A percentile compares a stretch with the other conserved stretches of the same genome.
phyloP scores from a whole-genome alignment of 2,113 vertebrate genomes.

The Catharus bicknelli region DNA sequence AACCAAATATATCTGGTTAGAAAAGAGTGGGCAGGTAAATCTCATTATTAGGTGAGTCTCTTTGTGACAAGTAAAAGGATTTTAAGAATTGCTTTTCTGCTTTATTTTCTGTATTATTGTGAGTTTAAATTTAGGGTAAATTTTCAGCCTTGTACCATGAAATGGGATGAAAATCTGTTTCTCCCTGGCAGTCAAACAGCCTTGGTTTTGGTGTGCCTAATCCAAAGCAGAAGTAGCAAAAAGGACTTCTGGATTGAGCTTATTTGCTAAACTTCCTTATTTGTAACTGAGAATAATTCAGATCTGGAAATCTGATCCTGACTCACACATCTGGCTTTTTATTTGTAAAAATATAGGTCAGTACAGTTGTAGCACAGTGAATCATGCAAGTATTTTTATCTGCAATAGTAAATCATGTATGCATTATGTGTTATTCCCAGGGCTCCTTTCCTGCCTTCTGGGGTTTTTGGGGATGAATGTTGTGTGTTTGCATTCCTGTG shows the following conservation, averaged over 20 bases:
- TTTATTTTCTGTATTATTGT: background rate
- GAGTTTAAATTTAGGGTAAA: background rate
- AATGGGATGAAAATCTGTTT: background rate
- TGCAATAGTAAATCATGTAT: background rate
- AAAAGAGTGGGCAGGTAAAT: background rate
- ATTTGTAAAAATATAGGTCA: background rate
- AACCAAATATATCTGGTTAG: background rate
- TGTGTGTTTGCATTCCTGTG: background rate
- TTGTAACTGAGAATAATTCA: background rate
- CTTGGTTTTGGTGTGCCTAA: background rate
- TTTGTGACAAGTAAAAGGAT: background rate
- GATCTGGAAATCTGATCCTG: background rate
- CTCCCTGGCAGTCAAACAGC: background rate
- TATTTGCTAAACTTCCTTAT: background rate
- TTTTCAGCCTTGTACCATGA: background rate
- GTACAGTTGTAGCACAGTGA: background rate
- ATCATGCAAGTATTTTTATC: background rate
- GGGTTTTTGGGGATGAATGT: accelerated
- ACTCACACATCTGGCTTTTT: background rate
- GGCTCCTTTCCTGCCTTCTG: background rate
- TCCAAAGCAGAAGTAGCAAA: background rate
- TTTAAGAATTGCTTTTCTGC: background rate
- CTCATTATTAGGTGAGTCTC: background rate
- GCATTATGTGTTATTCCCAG: background rate
- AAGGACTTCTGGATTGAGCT: background rate